Base-by-base conservation (phyloP, 2,888 invertebrate species). In the Trachelus iudaicus region DNA sequence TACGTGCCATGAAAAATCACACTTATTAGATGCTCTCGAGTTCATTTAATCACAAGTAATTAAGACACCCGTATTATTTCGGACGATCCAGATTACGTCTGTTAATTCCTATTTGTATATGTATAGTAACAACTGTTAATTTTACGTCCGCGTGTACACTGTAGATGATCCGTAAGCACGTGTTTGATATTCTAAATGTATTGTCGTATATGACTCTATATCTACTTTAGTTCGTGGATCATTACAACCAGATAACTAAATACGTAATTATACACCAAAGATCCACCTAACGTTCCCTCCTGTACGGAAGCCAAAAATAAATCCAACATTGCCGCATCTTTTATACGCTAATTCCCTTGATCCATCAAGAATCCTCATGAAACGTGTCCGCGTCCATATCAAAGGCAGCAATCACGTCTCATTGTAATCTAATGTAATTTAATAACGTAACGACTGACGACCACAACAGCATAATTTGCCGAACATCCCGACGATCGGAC, bases 371-470 rank as follows among this genome's bases (percentile, higher is more conserved):
- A 56, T 23, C 23, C 56, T 23, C 9, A 9, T 56, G n/a, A 30
- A 34, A 74, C 73, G 73, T 35, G 35, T 34, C 73, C 77, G 69
- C 33, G 71, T 73, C 73, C 34, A 73, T 69, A 34, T 75, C 77
- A 81, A 81, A 80, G 77, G 80, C 79, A 81, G 80, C 85, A 85
- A 87, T 87, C 85, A 81, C 82, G 84, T 81, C 80, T 85, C 81
- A 83, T 86, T 86, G 84, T 85, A 83, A 85, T 84, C 83, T 83
- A 87, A 87, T 83, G 83, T 87, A 87, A 88, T 88, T 84, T 86
- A 88, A 88, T 88, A 87, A 86, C 81, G 84, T 85, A 85, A 84
- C 83, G 84, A 85, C 80, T 81, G 83, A 76, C 80, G 78, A 80
- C 77, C 81, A 77, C 84, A 86, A 87, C 81, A 81, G 84, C 79